Base-by-base conservation (phyloP, 2,113 vertebrate genomes). In the Lepus americanus region DNA sequence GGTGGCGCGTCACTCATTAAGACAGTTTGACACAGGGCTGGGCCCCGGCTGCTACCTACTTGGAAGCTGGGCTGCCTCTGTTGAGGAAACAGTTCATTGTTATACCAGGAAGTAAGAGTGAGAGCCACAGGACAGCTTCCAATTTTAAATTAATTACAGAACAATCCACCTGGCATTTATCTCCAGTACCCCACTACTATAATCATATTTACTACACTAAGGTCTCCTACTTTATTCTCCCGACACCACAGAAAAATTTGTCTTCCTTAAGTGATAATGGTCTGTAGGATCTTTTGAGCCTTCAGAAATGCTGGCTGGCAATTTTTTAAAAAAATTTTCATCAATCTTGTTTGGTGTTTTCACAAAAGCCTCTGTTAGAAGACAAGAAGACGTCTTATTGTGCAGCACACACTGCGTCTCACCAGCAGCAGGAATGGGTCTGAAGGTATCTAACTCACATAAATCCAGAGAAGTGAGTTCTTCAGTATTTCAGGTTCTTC, bases 261-360 rank as follows among this genome's bases (percentile, higher is more conserved):
- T 98, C 98, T 98, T 97, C 2, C 0, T 98, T 98, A 98, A 96
- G 96, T 39, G 94, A 96, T 98, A 98, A 98, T 97, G 97, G 96
- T 92, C 84, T 96, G 94, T 94, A 98, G 97, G 96, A 96, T 96
- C 97, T 98, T 94, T 95, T 96, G 97, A 96, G 97, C 98, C 92
- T 78, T 98, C 96, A 97, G 97, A 98, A 98, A 97, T 74, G 92
- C 94, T 97, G 94, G 84, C 96, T 97, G 97, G 98, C 88, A 94
- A 97, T 91, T 96, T 97, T 97, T 93, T 25, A 51, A 31, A 59
- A 31, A 69, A 89, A 77, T 92, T 95, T 95, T 97, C 95, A 98
- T 97, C 97, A 95, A 93, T 98, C 97, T 97, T 97, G 92, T 96
- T 97, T 97, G 95, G 88, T 91, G 53, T 93, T 98, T 98, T 96